A percentile compares a stretch with the other conserved stretches of the same genome.
Conservation (phyloP, 2,113 vertebrate species). For the Anser cygnoides region DNA sequence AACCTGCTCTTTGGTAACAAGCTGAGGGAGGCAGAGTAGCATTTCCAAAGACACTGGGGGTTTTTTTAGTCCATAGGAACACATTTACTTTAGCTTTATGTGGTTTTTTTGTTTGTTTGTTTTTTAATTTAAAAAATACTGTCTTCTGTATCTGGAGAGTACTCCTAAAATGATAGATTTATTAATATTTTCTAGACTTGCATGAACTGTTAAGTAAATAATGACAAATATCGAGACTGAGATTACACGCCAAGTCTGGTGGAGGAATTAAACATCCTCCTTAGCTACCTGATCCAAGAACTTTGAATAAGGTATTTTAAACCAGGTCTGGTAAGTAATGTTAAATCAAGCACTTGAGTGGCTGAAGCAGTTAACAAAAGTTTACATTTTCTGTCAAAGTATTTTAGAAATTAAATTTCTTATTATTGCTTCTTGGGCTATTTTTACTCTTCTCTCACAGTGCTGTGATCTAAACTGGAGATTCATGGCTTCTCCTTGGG, state of each 20-base stretch:
- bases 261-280: neutral
- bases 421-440: neutral
- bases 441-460: neutral
- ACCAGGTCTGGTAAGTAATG: neutral
- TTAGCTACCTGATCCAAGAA: neutral
- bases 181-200: slow-evolving; percentile 10
- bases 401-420: neutral
- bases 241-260: neutral
- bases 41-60: neutral
- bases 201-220: slow-evolving; percentile 6
- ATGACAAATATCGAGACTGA: neutral
- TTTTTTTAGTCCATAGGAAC: slow-evolving; percentile 30
- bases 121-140: neutral
- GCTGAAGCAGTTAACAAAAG: neutral
- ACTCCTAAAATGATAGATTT: neutral
- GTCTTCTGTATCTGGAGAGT: neutral
- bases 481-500: neutral
- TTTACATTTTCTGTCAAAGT: neutral
- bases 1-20: slow-evolving; percentile 42
- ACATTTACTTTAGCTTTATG: slow-evolving; percentile 19
- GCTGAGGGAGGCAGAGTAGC: neutral
- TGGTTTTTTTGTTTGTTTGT: neutral
- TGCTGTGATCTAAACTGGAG: neutral
- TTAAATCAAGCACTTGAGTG: neutral
- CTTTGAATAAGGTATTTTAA: neutral